Conservation (phyloP, 2,888 invertebrate species). For the Cremastinae sp. region DNA sequence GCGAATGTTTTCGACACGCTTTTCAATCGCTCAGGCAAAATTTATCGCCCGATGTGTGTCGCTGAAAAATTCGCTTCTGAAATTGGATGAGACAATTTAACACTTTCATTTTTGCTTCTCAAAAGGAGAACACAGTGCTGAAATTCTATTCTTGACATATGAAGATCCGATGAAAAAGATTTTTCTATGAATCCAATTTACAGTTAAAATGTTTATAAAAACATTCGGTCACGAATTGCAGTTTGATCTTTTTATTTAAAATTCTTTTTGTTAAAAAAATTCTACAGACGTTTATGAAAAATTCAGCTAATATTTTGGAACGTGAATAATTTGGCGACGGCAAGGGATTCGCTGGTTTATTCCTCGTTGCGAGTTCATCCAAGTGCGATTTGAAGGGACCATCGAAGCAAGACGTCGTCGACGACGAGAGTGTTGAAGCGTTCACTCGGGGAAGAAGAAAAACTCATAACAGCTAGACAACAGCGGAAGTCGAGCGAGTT, state of each 20-base stretch:
- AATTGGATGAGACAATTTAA: slow-evolving; percentile 10
- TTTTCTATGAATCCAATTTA: too few species aligned
- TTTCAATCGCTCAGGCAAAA: slow-evolving; percentile 22
- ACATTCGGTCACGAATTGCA: too few species aligned
- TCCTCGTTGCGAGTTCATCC: slow-evolving; percentile 49
- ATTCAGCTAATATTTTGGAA: too few species aligned
- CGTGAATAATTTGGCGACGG: not conserved
- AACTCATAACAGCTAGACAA: slow-evolving; percentile 49
- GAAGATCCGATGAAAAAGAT: too few species aligned
- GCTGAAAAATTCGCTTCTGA: not conserved
- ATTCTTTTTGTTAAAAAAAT: too few species aligned
- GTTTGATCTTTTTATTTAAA: too few species aligned
- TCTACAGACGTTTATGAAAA: too few species aligned
- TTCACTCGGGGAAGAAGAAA: slow-evolving; percentile 44
- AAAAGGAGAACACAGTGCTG: too few species aligned
- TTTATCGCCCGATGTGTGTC: not conserved
- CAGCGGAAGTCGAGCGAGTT: slow-evolving; percentile 58
- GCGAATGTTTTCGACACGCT: slow-evolving; percentile 19
- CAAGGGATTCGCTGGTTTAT: slow-evolving; percentile 9
- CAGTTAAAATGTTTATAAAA: too few species aligned
- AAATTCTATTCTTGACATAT: too few species aligned
- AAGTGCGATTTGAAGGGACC: slow-evolving; percentile 48
- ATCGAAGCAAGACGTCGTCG: slow-evolving; percentile 22
- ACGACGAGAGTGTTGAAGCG: slow-evolving; percentile 51
- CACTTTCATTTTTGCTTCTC: too few species aligned